These are phyloP conservation scores for Phenganax stokvisi DNA, from an alignment of 92 coral and sea anemone species.

Conservation along the genomic window DNA sequence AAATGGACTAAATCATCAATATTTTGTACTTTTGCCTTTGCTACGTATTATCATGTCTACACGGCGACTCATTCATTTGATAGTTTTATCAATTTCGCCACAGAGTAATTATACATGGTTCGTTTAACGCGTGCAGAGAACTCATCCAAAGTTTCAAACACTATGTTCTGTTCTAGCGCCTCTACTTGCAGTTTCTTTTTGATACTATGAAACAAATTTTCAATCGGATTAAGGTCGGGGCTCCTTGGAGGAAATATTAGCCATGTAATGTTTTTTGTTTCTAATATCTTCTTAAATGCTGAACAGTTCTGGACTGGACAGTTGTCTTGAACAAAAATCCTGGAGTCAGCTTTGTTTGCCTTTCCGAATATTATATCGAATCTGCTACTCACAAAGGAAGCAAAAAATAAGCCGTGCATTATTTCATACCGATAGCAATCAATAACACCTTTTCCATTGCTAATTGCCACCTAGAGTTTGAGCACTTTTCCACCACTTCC, in stretches of 20 bases:
- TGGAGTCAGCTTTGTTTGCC: too few species aligned
- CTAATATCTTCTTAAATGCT: not conserved
- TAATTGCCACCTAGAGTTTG: slow-evolving; percentile 26
- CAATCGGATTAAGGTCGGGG: slow-evolving; percentile 18
- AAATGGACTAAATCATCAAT: not conserved
- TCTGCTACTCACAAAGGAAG: slow-evolving; percentile 16
- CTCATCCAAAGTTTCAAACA: not conserved
- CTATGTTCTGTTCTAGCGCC: not conserved
- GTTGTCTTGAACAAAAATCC: too few species aligned
- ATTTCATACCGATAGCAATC: slow-evolving; percentile 32
- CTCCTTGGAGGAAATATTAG: slow-evolving; percentile 10
- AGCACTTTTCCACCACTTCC: slow-evolving; percentile 41
- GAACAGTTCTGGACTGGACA: not conserved
- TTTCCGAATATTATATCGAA: not conserved
- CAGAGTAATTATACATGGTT: not conserved
- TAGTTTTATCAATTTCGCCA: not conserved
- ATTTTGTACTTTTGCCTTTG: not conserved
- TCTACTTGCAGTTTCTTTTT: not conserved
- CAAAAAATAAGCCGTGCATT: slow-evolving; percentile 33
- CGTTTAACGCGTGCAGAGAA: not conserved
- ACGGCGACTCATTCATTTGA: not conserved
- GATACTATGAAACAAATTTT: slow-evolving; percentile 10
- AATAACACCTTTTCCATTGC: slow-evolving; percentile 40
- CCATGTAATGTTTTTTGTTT: not conserved
- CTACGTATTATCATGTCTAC: not conserved